These are phyloP conservation scores for Manis crassicaudata DNA, from an alignment of 2,797 vertebrate genomes.

Conservation along the genomic window DNA sequence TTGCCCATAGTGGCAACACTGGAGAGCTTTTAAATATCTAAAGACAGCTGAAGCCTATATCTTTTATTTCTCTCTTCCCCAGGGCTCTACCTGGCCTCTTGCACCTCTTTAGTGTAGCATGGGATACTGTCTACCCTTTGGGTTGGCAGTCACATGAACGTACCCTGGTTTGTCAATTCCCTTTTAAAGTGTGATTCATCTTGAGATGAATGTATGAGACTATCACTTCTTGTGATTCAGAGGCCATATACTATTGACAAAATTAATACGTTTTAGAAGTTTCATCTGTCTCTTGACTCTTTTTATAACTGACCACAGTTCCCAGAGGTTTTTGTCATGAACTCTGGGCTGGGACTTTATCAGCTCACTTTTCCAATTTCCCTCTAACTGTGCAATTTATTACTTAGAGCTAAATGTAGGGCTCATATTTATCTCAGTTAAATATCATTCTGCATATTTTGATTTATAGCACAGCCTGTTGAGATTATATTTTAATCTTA, in stretches of 20 bases:
- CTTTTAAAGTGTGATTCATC: neutral
- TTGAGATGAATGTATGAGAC: neutral
- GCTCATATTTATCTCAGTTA: neutral
- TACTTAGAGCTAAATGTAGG: neutral
- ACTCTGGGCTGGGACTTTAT: neutral
- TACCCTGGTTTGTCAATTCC: neutral
- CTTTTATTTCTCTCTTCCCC: neutral
- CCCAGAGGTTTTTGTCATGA: neutral
- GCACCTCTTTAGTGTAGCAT: neutral
- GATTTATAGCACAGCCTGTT: neutral
- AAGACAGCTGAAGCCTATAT: neutral
- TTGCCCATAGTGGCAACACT: neutral
- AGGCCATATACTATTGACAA: neutral
- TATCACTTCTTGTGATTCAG: neutral
- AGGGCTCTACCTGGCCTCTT: neutral
- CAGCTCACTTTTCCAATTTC: neutral
- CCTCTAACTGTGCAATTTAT: neutral
- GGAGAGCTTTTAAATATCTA: neutral
- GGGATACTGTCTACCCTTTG: neutral
- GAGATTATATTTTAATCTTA: neutral
- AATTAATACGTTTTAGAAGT: constrained; percentile 12
- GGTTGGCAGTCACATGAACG: neutral
- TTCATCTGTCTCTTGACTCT: neutral
- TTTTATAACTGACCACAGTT: neutral
- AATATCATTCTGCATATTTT: neutral